These are phyloP conservation scores for Ancistrus triradiatus DNA, from an alignment of 2,113 vertebrate genomes.

Conservation along the genomic window DNA sequence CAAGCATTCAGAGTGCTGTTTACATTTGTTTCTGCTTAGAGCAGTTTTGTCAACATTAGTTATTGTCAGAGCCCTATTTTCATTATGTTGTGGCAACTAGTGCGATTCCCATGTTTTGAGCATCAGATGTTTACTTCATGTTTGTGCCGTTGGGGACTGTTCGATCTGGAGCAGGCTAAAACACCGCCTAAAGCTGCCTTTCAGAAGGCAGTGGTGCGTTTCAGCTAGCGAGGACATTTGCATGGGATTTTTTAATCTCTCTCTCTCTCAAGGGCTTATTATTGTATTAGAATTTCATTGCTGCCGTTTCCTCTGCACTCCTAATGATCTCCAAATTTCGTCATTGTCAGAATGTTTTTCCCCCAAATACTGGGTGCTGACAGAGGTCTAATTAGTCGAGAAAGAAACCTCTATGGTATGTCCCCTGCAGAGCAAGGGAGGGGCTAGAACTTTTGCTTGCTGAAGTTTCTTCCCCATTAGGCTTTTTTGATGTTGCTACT, in stretches of 20 bases:
- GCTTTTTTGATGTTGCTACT: slow-evolving; percentile 20
- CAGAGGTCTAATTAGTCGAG: slow-evolving; percentile 37
- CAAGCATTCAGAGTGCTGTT: slow-evolving; percentile 9
- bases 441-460: slow-evolving; percentile 8
- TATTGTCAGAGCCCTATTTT: slow-evolving; percentile 12
- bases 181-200: slow-evolving; percentile 28
- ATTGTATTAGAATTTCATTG: slow-evolving; percentile 35
- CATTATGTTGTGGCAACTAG: slow-evolving; percentile 7
- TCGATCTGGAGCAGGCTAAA: slow-evolving; percentile 9
- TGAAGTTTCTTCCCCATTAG: slow-evolving; percentile 26
- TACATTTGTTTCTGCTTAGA: slow-evolving; percentile 25
- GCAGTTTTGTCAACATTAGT: slow-evolving; percentile 35
- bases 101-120: slow-evolving; percentile 26
- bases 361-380: slow-evolving; percentile 19
- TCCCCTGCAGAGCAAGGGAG: slow-evolving; percentile 10
- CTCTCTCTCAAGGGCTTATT: slow-evolving; percentile 21
- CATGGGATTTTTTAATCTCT: slow-evolving; percentile 27
- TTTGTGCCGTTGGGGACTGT: slow-evolving; percentile 24
- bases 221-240: slow-evolving; percentile 29
- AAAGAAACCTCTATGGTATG: slow-evolving; percentile 30
- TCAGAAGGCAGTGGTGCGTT: slow-evolving; percentile 26
- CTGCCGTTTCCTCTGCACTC: slow-evolving; percentile 31
- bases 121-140: slow-evolving; percentile 32
- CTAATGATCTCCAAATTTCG: slow-evolving; percentile 42
- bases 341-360: slow-evolving; percentile 34